phyloP scores from a whole-genome alignment of 2,888 invertebrate species.

The Zele albiditarsus region DNA sequence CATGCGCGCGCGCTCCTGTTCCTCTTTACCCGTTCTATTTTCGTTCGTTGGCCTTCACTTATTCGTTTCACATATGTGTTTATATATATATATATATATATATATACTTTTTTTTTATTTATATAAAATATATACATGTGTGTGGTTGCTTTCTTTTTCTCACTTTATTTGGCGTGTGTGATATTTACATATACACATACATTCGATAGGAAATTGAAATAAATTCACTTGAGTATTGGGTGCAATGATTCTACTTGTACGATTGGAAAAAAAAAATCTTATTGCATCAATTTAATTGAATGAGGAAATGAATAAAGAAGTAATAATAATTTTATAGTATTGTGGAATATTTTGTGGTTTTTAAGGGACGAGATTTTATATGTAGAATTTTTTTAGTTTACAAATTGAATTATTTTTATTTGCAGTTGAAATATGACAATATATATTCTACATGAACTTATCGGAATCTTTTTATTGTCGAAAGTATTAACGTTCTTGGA shows the following conservation, averaged over 20 bases:
- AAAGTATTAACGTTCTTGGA: too few species aligned
- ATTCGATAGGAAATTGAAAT: not conserved
- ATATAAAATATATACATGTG: not conserved
- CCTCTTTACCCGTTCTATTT: constrained; percentile 41
- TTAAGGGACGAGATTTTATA: too few species aligned
- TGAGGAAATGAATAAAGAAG: not conserved
- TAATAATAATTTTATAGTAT: too few species aligned
- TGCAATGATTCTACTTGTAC: too few species aligned
- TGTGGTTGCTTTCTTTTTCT: not conserved
- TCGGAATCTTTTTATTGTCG: too few species aligned
- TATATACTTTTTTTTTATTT: constrained; percentile 16
- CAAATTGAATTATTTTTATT: too few species aligned
- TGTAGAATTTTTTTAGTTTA: too few species aligned
- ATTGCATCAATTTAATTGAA: not conserved
- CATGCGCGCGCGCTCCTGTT: constrained; percentile 43
- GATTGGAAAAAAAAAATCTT: not conserved
- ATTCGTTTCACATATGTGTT: not conserved
- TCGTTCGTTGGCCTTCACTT: constrained; percentile 23
- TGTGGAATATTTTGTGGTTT: too few species aligned
- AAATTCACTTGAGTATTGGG: not conserved
- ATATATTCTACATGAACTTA: too few species aligned
- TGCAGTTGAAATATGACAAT: too few species aligned
- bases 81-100: constrained; percentile 26
- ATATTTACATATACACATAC: not conserved
- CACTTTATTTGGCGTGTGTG: not conserved